Evolutionary conservation across 2,113 vertebrate species (phyloP).

Genomic region (Semnopithecus entellus): DNA sequence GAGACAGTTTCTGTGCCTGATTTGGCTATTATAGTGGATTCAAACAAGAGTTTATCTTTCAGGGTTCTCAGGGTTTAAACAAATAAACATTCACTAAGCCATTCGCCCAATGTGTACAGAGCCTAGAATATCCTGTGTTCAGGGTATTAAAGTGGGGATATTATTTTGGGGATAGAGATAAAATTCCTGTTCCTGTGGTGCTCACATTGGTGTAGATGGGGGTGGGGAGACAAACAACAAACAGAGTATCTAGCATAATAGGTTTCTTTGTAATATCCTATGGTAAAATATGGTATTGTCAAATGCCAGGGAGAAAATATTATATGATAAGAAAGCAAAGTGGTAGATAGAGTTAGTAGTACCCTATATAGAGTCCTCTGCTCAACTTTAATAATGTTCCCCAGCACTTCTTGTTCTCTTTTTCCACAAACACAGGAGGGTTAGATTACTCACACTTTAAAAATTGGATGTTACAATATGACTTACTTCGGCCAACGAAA

Average conservation of each 20-base stretch:
- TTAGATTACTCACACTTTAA: background rate
- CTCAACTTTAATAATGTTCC: background rate
- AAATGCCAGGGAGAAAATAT: background rate
- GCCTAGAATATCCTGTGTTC: background rate
- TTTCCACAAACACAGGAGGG: background rate
- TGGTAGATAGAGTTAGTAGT: background rate
- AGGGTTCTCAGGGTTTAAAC: conserved; percentile 7
- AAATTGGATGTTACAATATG: background rate
- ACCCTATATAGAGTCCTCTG: background rate
- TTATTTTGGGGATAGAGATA: background rate
- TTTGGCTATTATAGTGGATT: background rate
- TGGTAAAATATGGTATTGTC: background rate
- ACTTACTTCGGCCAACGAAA: background rate
- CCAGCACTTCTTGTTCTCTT: background rate
- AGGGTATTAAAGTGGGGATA: background rate
- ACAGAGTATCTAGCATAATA: background rate
- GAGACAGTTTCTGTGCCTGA: background rate
- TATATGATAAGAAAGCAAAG: background rate
- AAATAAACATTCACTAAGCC: background rate
- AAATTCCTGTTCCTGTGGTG: background rate
- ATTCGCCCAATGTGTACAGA: conserved; percentile 12
- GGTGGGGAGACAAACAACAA: background rate
- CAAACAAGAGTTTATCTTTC: background rate
- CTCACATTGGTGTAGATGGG: background rate
- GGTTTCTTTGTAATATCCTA: background rate